phyloP scores from a whole-genome alignment of 2,797 vertebrate species.

The Saxicola maurus region DNA sequence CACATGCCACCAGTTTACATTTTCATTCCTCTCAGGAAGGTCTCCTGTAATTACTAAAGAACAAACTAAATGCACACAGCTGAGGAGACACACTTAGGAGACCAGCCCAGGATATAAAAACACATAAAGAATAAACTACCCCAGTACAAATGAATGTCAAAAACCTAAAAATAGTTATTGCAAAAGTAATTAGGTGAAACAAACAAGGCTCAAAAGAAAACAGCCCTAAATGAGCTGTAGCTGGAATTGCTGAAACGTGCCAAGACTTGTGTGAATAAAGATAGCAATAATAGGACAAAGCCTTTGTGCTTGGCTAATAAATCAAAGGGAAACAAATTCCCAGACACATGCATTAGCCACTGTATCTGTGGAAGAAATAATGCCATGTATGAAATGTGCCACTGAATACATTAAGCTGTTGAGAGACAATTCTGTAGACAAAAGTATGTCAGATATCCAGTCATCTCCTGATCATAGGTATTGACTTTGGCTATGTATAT shows the following conservation, averaged over 20 bases:
- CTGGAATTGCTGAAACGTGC: not conserved
- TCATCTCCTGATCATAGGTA: not conserved
- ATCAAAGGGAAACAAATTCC: conserved; percentile 14
- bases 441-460: not conserved
- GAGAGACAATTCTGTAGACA: not conserved
- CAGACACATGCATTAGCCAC: not conserved
- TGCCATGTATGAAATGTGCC: not conserved
- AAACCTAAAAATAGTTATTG: conserved; percentile 12
- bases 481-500: not conserved
- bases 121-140: not conserved
- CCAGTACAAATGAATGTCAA: not conserved
- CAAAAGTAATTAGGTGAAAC: conserved; percentile 28
- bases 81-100: not conserved
- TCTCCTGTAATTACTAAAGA: not conserved
- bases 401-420: not conserved
- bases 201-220: conserved; percentile 3
- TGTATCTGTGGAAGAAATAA: not conserved
- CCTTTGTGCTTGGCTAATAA: not conserved
- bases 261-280: not conserved
- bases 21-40: not conserved
- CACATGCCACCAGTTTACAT: not conserved
- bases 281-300: conserved; percentile 1
- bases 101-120: not conserved
- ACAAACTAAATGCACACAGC: not conserved
- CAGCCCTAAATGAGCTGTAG: not conserved